These are phyloP conservation scores for Pedionomus torquatus DNA, from an alignment of 2,113 vertebrate genomes.

Conservation along the genomic window DNA sequence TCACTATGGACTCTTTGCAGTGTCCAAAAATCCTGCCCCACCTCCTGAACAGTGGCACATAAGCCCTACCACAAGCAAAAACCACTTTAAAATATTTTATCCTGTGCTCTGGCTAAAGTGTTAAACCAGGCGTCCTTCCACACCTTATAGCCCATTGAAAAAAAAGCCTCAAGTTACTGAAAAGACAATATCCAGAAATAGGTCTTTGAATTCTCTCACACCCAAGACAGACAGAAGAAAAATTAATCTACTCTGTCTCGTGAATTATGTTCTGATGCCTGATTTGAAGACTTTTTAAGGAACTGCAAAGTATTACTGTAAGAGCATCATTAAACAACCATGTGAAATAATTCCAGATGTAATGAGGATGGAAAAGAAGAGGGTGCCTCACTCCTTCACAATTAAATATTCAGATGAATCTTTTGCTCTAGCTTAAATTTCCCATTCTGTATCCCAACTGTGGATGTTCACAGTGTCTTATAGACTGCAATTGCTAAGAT, in stretches of 20 bases:
- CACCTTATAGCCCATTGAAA: neutral
- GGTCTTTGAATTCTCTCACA: neutral
- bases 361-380: neutral
- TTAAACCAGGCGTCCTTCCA: slow-evolving; percentile 32
- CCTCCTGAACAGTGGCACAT: neutral
- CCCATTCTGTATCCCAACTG: neutral
- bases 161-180: neutral
- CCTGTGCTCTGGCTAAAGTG: neutral
- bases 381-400: neutral
- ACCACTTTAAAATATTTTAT: neutral
- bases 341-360: slow-evolving; percentile 38
- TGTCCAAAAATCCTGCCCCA: neutral
- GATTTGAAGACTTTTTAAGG: neutral
- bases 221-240: neutral
- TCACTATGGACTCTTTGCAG: neutral
- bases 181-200: neutral
- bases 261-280: neutral
- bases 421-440: neutral
- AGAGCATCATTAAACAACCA: neutral
- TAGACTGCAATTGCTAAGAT: neutral
- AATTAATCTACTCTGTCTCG: neutral
- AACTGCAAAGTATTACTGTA: neutral
- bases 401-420: neutral
- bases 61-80: neutral
- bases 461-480: neutral